Evolutionary conservation across 2,888 invertebrate species (phyloP), one percentile per base, ranked within the genome.

Genomic region (Ormyrus thymus): DNA sequence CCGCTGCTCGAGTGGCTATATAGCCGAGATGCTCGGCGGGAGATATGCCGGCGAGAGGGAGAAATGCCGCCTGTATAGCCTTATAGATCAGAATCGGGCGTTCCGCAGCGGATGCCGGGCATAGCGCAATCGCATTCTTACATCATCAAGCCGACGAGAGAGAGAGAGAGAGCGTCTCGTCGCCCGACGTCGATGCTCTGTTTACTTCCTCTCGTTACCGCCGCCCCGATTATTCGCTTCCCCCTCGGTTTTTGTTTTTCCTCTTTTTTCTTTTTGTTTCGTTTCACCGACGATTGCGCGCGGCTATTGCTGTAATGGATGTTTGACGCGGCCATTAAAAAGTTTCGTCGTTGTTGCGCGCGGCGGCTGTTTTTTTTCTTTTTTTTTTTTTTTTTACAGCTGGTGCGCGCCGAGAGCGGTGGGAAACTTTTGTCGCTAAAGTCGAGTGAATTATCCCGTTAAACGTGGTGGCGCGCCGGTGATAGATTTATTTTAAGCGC

Each of bases 121-220:
- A 81, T 78, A 81, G 80, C 80, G 51, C 81, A 76, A 78, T 72
- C 79, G 81, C 75, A 79, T 81, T 79, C 81, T 81, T 81, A 81
- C 81, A 81, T 78, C 79, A 79, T 73, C 64, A 46, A 50, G n/a
- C 15, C 64, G 65, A 29, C n/a, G 29, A 29, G 29, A 29, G 29
- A 29, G 29, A 29, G 29, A 29, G 29, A 29, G 29, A 29, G 4
- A 29, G 29, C 29, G 29, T 29, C 29, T 29, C 29, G 29, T 4
- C 29, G 29, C 29, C 29, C 29, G 29, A 29, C 29, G 29, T 29
- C 29, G 29, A 29, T 29, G 29, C 29, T 29, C 29, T 29, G 29
- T 29, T 29, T 29, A 29, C 29, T 29, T 29, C 29, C 29, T 29
- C 29, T 29, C 29, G 29, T 29, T 29, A 29, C 29, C 29, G 29